Percentiles rank a stretch among this genome's conserved stretches.
Evolutionary conservation across 2,797 vertebrate genomes (phyloP).

Genomic region (Cottoperca gobio): DNA sequence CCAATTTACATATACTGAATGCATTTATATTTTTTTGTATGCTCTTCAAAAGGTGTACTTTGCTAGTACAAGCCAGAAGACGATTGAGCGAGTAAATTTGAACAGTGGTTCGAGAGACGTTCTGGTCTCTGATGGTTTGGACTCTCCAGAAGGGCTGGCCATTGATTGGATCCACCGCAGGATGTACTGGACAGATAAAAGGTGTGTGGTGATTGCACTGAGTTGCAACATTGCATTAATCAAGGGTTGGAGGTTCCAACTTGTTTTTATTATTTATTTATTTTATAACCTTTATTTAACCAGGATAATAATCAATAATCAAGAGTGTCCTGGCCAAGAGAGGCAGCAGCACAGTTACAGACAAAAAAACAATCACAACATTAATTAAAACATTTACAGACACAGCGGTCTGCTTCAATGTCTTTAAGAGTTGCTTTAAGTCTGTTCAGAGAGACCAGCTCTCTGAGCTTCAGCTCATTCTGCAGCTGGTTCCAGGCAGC

Average conservation of each 20-base stretch:
- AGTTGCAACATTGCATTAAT: neutral
- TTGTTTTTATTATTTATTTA: no score
- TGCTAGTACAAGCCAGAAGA: constrained; percentile 86
- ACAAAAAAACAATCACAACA: no score
- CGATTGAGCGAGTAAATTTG: constrained; percentile 89
- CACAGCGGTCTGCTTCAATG: no score
- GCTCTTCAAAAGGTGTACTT: constrained; percentile 91
- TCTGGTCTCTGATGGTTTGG: constrained; percentile 83
- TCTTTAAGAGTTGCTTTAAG: no score
- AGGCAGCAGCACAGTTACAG: no score
- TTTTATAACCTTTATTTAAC: no score
- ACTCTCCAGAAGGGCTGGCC: constrained; percentile 87
- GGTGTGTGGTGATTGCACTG: constrained; percentile 74
- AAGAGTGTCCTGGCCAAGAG: no score
- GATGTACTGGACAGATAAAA: constrained; percentile 94
- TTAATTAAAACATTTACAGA: no score
- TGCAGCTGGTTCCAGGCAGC: no score
- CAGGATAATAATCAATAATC: no score
- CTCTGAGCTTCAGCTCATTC: no score
- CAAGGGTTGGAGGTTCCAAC: neutral
- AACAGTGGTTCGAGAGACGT: constrained; percentile 86
- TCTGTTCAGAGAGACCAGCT: no score
- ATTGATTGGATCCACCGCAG: constrained; percentile 92
- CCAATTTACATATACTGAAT: neutral
- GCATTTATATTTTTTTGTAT: neutral